Base-by-base conservation (phyloP, 1,140 invertebrate species). In the Oppia nitens region DNA sequence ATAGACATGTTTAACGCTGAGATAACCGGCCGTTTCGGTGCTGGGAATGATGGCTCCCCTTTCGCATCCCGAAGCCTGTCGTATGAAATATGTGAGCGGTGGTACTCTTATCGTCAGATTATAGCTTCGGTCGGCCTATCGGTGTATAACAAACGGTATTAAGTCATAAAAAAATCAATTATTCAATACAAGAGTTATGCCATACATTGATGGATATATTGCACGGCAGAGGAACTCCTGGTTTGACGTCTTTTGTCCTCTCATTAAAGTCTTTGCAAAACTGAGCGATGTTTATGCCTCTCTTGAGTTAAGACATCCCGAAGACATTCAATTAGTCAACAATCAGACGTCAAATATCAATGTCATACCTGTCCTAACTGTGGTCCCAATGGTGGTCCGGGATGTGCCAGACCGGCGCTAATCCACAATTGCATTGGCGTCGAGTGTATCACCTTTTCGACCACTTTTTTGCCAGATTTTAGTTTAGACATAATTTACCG, bases 181-280 rank as follows among this genome's bases (percentile, higher is more conserved):
- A 2, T 55, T n/a, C 3, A 62, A 26, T 3, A 26, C 47, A 24
- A 1, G 26, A 21, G 32, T 1, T 2, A 48, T 11, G 47, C 57
- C 64, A 68, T 70, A 75, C 75, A 65, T 89, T 89, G 0, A 94
- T 79, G 55, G 73, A 77, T 11, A 94, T 79, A 65, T 81, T 76
- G 59, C 80, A 82, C 1, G 91, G 91, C 52, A 98, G 65, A 11
- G 92, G 92, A 61, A 94, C 83, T 21, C 94, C 95, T 70, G 84
- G 81, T 71, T 91, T 97, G 24, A 93, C 84, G 65, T 95, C 78
- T 58, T 83, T 84, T 1, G 95, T 99, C 69, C 77, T 82, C 66
- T 88, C 83, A 75, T 99, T 99, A 66, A 98, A 99, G 64, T 98
- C 95, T 75, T 98, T 98, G 68, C 90, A 93, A 75, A 99, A 98